A percentile compares a stretch with the other conserved stretches of the same genome.
Conservation (phyloP, 2,888 invertebrate genomes). For the Eustalomyia histrio region DNA sequence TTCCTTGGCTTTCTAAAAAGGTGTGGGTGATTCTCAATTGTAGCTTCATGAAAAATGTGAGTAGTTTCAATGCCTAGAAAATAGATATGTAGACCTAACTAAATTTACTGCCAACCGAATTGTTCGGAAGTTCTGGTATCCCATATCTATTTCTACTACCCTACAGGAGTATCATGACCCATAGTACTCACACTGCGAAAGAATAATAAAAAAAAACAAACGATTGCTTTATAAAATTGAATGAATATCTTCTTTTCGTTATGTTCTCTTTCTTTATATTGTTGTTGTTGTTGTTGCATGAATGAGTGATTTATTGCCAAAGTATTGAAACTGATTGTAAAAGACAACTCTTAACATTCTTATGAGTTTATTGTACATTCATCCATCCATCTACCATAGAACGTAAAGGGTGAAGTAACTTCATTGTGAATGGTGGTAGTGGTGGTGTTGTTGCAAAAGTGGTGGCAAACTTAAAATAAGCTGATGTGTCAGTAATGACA, state of each 20-base stretch:
- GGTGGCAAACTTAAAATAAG: constrained; percentile 52
- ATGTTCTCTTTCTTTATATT: constrained; percentile 34
- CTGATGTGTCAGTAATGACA: constrained; percentile 74
- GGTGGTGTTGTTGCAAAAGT: constrained; percentile 40
- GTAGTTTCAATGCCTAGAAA: no score
- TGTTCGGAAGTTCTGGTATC: no score
- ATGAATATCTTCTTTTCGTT: constrained; percentile 60
- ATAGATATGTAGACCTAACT: no score
- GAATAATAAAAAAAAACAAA: neutral
- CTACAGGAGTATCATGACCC: neutral
- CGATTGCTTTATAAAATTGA: constrained; percentile 58
- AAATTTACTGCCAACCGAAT: no score
- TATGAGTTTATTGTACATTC: constrained; percentile 45
- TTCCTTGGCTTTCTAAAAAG: no score
- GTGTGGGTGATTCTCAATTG: no score
- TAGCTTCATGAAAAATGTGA: no score
- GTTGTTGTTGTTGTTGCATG: constrained; percentile 63
- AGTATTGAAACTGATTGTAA: constrained; percentile 75
- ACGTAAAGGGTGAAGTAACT: constrained; percentile 2
- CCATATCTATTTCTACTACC: no score
- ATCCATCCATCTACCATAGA: constrained; percentile 5
- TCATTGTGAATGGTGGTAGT: constrained; percentile 9
- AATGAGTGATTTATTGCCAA: constrained; percentile 77
- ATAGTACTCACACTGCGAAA: neutral
- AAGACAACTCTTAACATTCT: constrained; percentile 63